Evolutionary conservation across 2,113 vertebrate genomes (phyloP).

Genomic region (Crypturellus undulatus): DNA sequence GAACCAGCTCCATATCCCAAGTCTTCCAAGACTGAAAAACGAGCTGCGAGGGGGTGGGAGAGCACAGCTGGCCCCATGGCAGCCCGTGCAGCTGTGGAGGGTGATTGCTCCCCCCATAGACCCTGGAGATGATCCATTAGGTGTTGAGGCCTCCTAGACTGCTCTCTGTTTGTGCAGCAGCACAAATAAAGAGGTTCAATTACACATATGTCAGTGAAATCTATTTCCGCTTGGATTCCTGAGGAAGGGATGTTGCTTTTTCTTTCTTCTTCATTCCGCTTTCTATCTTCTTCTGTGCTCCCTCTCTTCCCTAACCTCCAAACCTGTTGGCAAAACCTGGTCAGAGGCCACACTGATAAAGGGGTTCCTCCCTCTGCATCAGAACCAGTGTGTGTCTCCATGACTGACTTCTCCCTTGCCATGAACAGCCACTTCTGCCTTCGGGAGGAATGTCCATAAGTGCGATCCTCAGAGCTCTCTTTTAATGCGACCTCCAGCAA

Average conservation of each 20-base stretch:
- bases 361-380: neutral
- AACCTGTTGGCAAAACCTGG: neutral
- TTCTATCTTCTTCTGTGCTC: neutral
- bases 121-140: accelerated
- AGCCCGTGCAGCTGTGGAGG: neutral
- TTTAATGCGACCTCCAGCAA: neutral
- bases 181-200: neutral
- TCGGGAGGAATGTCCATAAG: neutral
- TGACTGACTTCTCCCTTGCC: neutral
- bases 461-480: neutral
- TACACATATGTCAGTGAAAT: accelerated
- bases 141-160: neutral
- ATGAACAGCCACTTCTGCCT: neutral
- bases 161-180: neutral
- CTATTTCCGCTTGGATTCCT: neutral
- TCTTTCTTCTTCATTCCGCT: neutral
- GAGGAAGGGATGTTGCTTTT: neutral
- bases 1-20: neutral
- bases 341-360: accelerated
- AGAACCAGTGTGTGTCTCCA: neutral
- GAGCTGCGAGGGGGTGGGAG: neutral
- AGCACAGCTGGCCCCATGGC: neutral
- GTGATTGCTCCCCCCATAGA: neutral
- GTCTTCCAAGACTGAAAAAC: neutral
- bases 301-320: neutral